Conservation (phyloP, 2,797 vertebrate species). For the Brotula barbata region DNA sequence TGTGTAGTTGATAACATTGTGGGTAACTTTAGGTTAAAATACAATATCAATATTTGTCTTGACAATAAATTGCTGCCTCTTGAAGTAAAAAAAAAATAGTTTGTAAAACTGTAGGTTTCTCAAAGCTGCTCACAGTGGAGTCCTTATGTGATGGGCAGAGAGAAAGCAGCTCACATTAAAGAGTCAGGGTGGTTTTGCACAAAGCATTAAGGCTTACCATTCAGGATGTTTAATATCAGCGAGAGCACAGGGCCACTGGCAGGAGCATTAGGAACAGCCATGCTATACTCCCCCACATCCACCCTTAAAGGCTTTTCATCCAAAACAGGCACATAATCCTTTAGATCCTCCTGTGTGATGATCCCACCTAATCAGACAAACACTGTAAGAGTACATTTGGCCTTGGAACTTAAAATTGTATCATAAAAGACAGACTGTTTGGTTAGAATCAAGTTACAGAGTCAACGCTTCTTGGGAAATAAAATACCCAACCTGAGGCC, state of each 20-base stretch:
- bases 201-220: constrained; percentile 79
- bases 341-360: constrained; percentile 87
- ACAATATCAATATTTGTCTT: too few relatives aligned
- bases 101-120: neutral
- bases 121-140: constrained; percentile 24
- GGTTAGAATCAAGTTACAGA: neutral
- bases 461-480: neutral
- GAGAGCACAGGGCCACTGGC: constrained; percentile 90
- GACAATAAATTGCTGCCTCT: too few relatives aligned
- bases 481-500: constrained; percentile 68
- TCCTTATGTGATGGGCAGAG: constrained; percentile 21
- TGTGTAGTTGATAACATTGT: too few relatives aligned
- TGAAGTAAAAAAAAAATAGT: too few relatives aligned
- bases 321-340: constrained; percentile 79
- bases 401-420: too few relatives aligned
- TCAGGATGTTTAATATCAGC: constrained; percentile 92
- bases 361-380: constrained; percentile 85
- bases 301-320: constrained; percentile 80
- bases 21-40: constrained; percentile 35
- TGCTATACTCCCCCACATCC: constrained; percentile 80
- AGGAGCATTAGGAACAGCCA: constrained; percentile 85
- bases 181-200: constrained; percentile 54
- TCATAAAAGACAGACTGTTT: too few relatives aligned
- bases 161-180: constrained; percentile 48
- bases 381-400: constrained; percentile 35